Conservation (phyloP, 2,113 vertebrate genomes). For the Ramphastos sulfuratus region DNA sequence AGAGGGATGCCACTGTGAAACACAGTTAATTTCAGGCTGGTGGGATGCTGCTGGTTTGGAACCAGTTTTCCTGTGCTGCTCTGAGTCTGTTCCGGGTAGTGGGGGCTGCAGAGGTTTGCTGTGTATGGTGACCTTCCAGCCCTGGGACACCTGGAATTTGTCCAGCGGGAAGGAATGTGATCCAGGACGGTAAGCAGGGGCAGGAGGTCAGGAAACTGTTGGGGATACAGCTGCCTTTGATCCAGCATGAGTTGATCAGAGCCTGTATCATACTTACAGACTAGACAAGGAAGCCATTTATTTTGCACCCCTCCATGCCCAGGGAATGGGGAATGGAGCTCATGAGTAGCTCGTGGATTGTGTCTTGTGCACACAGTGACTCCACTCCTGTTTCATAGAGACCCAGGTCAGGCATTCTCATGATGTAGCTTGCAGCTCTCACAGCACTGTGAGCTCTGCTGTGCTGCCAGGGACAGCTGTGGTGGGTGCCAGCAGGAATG, state of each 20-base stretch:
- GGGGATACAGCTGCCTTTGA: neutral
- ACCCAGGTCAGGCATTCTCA: neutral
- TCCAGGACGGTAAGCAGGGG: neutral
- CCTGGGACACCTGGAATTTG: fast-evolving
- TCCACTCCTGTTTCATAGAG: neutral
- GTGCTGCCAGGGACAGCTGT: neutral
- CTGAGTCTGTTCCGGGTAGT: neutral
- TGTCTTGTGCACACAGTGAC: fast-evolving
- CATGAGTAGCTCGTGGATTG: fast-evolving
- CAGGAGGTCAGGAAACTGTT: neutral
- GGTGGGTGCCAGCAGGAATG: neutral
- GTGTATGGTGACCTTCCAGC: neutral
- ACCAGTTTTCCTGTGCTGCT: fast-evolving
- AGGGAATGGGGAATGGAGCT: fast-evolving
- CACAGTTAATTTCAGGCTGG: fast-evolving
- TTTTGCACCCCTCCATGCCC: neutral
- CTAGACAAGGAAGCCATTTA: neutral
- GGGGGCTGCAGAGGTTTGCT: neutral
- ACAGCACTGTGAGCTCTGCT: neutral
- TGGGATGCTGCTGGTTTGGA: neutral
- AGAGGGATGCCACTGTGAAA: neutral
- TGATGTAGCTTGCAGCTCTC: neutral
- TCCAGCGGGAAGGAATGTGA: fast-evolving
- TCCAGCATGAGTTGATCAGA: neutral
- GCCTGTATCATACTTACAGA: fast-evolving